Evolutionary conservation across 2,797 vertebrate genomes (phyloP), one percentile per base, ranked within the genome.

Genomic region (Oryzias dopingdopingensis): DNA sequence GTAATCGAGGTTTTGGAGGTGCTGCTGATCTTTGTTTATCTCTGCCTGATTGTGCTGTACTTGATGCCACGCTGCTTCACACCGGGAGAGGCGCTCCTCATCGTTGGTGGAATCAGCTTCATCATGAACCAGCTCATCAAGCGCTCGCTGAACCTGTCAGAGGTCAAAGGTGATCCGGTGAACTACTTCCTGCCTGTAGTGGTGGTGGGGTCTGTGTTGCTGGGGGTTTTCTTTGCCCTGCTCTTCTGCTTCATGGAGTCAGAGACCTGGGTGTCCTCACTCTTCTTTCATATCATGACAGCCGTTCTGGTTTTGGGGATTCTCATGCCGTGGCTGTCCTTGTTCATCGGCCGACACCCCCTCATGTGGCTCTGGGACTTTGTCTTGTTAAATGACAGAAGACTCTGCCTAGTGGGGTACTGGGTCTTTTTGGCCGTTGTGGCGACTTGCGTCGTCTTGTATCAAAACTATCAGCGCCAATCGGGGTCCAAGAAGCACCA

Each of bases 1-100:
- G 95, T 99, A 77, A 97, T 99, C 14, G 97, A 99, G 83, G 96
- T 99, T 5, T 82, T 99, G 8, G 97, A 99, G 82, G 95, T 98
- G 29, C 90, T 99, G 68, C 68, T 99, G 55, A 98, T 99, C 77
- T 99, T 99, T 15, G 96, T 99, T 51, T 99, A 99, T 82, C 94
- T 99, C 79, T 95, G 96, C 75, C 92, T 99, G 88, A 95, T 98
- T 61, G 79, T 98, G 59, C 90, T 99, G 2, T 98, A 96, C 78
- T 81, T 99, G 74, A 68, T 98, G 65, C 97, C 97, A 0, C 94
- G 95, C 12, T 96, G 96, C 82, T 98, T 99, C 65, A 97, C 95
- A 0, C 97, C 97, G 0, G 97, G 97, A 3, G 96, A 98, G 76
- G 96, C 96, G 0, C 82, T 98, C 58, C 90, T 99, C 15, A 85